These are phyloP conservation scores for Harpalus rufipes DNA, from an alignment of 2,888 invertebrate genomes.

Conservation along the genomic window DNA sequence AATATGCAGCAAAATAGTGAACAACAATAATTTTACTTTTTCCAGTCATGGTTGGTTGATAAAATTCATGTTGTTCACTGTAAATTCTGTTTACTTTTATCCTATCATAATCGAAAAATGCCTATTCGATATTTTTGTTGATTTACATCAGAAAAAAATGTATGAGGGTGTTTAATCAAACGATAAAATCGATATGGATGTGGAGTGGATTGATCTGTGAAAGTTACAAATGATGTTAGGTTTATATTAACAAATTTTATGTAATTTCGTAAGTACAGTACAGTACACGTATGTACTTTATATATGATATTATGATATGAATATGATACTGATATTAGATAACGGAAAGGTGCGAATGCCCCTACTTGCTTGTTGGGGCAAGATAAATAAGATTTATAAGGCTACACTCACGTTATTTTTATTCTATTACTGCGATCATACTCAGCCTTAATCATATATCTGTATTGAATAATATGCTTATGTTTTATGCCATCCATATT, in stretches of 20 bases:
- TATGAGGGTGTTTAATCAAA: conserved; percentile 28
- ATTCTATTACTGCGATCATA: conserved; percentile 69
- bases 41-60: not conserved
- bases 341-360: conserved; percentile 51
- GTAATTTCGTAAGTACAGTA: conserved; percentile 49
- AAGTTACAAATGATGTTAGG: conserved; percentile 46
- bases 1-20: conserved; percentile 13
- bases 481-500: conserved; percentile 77
- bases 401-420: conserved; percentile 55
- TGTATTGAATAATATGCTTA: conserved; percentile 74
- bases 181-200: conserved; percentile 44
- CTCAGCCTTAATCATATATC: conserved; percentile 70
- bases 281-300: conserved; percentile 52
- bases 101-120: conserved; percentile 21
- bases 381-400: conserved; percentile 51
- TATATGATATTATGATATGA: conserved; percentile 41
- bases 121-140: conserved; percentile 17
- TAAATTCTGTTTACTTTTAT: conserved; percentile 7
- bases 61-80: conserved; percentile 9
- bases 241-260: conserved; percentile 53
- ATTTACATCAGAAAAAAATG: conserved; percentile 11
- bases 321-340: conserved; percentile 16
- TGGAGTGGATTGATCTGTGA: conserved; percentile 39
- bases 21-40: not conserved
- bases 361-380: conserved; percentile 25